Percentiles rank a stretch among this genome's conserved stretches.
Conservation (phyloP, 2,888 invertebrate genomes). For the Gisinianus flammeolus region DNA sequence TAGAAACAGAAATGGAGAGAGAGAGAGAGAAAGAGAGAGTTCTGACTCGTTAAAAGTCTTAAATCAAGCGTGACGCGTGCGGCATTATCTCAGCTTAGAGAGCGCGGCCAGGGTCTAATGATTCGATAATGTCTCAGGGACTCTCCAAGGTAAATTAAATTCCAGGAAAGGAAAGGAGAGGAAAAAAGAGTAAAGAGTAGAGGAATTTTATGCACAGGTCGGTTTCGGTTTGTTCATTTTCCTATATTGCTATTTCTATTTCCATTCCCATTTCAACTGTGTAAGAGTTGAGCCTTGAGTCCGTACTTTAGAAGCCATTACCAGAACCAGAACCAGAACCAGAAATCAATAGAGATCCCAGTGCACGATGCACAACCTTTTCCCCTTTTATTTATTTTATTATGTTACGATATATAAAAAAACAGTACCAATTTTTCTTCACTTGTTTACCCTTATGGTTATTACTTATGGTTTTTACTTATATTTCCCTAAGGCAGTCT, state of each 20-base stretch:
- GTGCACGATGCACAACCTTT: too few species aligned
- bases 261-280: too few species aligned
- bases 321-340: too few species aligned
- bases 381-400: too few species aligned
- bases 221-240: not conserved
- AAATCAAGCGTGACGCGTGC: conserved; percentile 35
- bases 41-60: conserved; percentile 2
- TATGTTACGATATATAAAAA: too few species aligned
- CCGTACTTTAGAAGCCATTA: too few species aligned
- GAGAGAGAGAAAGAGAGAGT: not conserved
- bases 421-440: too few species aligned
- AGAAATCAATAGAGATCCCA: too few species aligned
- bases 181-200: not conserved
- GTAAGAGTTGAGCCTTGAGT: not conserved
- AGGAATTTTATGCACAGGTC: conserved; percentile 11
- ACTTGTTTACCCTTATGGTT: too few species aligned
- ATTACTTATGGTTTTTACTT: too few species aligned
- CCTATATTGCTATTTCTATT: not conserved
- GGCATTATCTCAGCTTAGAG: conserved; percentile 15
- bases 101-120: conserved; percentile 14
- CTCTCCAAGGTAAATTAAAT: conserved; percentile 14
- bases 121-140: conserved; percentile 16
- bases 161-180: not conserved
- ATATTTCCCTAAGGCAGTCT: too few species aligned
- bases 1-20: not conserved